Conservation (phyloP, 2,113 vertebrate species). For the Monarcha castaneiventris region DNA sequence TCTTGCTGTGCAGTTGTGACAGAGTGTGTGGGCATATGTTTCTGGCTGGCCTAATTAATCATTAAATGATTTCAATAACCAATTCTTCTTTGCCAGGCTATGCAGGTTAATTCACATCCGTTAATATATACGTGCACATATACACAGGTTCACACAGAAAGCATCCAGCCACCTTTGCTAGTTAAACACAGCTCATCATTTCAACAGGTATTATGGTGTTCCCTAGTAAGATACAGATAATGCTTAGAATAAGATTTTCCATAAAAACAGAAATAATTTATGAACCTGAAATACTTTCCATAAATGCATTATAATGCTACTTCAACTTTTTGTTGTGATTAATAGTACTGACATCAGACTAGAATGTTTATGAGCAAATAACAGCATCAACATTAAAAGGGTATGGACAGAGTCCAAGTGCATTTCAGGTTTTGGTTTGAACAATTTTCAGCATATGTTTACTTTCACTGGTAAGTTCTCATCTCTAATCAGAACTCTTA, state of each 20-base stretch:
- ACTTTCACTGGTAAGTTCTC: neutral
- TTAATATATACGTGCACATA: neutral
- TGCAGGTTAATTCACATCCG: neutral
- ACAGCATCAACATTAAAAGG: neutral
- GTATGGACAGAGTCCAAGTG: neutral
- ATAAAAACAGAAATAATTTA: neutral
- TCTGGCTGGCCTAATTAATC: constrained; percentile 2
- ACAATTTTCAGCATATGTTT: neutral
- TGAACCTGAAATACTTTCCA: neutral
- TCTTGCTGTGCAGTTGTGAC: neutral
- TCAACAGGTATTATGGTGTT: neutral
- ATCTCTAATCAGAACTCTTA: neutral
- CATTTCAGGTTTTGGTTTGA: neutral
- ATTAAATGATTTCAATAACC: neutral
- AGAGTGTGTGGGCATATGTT: neutral
- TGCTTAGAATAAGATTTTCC: neutral
- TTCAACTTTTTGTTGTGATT: neutral
- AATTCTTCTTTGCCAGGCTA: neutral
- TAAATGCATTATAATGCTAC: neutral
- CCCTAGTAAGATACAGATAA: neutral
- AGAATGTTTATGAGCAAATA: neutral
- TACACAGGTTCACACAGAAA: neutral
- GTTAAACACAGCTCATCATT: neutral
- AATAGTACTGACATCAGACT: neutral
- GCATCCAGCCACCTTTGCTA: neutral